These are phyloP conservation scores for Serrognathus titanus DNA, from an alignment of 2,888 invertebrate genomes.

Conservation along the genomic window DNA sequence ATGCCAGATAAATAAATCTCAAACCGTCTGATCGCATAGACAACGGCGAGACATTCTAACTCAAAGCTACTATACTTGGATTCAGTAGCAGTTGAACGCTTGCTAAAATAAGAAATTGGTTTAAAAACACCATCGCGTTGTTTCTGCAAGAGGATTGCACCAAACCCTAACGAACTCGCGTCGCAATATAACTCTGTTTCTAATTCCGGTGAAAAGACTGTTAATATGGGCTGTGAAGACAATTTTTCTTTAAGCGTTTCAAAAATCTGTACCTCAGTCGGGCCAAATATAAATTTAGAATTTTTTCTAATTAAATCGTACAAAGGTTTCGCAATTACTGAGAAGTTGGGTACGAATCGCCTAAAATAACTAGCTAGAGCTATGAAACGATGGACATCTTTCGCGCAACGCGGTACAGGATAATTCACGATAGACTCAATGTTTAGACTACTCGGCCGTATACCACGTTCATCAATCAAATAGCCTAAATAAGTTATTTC, in stretches of 20 bases:
- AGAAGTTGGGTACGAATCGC: conserved; percentile 29
- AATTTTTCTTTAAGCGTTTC: conserved; percentile 24
- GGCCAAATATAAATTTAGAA: conserved; percentile 27
- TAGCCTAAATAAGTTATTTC: conserved; percentile 26
- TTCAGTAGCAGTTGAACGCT: conserved; percentile 31
- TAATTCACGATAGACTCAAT: conserved; percentile 25
- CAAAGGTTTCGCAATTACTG: conserved; percentile 31
- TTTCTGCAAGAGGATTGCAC: conserved; percentile 35
- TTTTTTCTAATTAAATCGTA: conserved; percentile 30
- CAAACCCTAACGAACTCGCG: conserved; percentile 35
- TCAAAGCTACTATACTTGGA: conserved; percentile 26
- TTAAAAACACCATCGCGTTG: conserved; percentile 31
- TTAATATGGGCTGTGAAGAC: conserved; percentile 27
- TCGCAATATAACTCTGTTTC: conserved; percentile 41
- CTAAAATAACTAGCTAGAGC: conserved; percentile 33
- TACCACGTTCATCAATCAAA: conserved; percentile 20
- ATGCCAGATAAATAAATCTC: conserved; percentile 30
- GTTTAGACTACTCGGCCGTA: conserved; percentile 22
- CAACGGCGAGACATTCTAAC: conserved; percentile 18
- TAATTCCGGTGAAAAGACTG: conserved; percentile 32
- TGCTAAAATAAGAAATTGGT: conserved; percentile 37
- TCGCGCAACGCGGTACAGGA: conserved; percentile 24
- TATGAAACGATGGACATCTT: conserved; percentile 29
- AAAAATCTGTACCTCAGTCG: conserved; percentile 24
- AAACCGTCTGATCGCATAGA: conserved; percentile 32